A percentile compares a stretch with the other conserved stretches of the same genome.
Evolutionary conservation across 2,113 vertebrate species (phyloP).

Genomic region (Amphiprion ocellaris): DNA sequence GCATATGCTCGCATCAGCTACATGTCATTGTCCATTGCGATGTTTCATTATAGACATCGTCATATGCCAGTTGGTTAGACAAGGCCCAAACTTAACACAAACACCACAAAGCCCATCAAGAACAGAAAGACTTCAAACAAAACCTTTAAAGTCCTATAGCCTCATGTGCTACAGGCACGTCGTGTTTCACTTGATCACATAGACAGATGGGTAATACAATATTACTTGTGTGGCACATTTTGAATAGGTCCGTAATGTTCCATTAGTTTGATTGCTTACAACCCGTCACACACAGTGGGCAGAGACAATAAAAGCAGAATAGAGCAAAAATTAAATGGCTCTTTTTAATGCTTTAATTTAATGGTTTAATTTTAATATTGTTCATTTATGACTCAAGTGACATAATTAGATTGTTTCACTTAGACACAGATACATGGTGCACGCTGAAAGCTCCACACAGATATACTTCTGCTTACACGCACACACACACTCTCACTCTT

Average conservation of each 20-base stretch:
- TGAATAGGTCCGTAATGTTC: constrained; percentile 77
- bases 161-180: constrained; percentile 36
- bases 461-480: constrained; percentile 4
- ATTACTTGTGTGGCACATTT: constrained; percentile 62
- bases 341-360: constrained; percentile 80
- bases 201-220: constrained; percentile 65
- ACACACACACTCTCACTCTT: constrained; percentile 46
- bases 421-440: constrained; percentile 36
- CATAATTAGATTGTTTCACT: constrained; percentile 45
- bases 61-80: no score
- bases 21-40: no score
- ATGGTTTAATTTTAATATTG: constrained; percentile 70
- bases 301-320: constrained; percentile 69
- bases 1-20: no score
- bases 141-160: constrained; percentile 43
- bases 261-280: constrained; percentile 84
- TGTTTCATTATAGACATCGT: no score
- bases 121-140: constrained; percentile 35
- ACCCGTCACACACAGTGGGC: constrained; percentile 66
- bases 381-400: constrained; percentile 67
- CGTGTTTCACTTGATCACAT: constrained; percentile 61
- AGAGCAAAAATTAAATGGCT: constrained; percentile 74
- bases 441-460: constrained; percentile 24
- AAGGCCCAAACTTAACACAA: not conserved
- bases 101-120: constrained; percentile 32